Conservation (phyloP, 2,888 invertebrate species). For the Syrista parreyssii region DNA sequence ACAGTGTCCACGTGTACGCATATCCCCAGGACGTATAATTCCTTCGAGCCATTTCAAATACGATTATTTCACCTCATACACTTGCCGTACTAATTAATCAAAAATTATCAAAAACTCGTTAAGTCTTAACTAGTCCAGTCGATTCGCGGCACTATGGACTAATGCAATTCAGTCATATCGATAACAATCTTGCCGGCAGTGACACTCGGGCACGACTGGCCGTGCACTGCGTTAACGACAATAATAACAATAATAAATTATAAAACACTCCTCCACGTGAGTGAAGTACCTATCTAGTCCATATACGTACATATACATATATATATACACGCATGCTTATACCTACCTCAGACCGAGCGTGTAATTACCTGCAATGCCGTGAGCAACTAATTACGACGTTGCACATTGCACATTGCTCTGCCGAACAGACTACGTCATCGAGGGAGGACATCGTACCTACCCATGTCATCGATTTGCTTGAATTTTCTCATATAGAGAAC, state of each 20-base stretch:
- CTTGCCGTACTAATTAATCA: neutral
- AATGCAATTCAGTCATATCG: neutral
- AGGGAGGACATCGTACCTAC: neutral
- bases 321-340: neutral
- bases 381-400: conserved; percentile 29
- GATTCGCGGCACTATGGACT: neutral
- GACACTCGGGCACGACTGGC: neutral
- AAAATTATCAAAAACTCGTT: neutral
- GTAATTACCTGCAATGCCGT: conserved; percentile 28
- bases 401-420: neutral
- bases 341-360: neutral
- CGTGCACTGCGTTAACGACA: neutral
- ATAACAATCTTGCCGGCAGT: neutral
- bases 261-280: conserved; percentile 5
- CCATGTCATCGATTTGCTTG: neutral
- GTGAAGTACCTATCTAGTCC: neutral
- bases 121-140: neutral
- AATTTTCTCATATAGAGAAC: neutral
- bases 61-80: neutral
- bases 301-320: neutral
- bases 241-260: conserved; percentile 31
- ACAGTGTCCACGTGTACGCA: neutral
- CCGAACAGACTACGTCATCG: neutral
- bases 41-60: too few species aligned
- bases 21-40: neutral